Evolutionary conservation across 1,140 invertebrate genomes (phyloP), one percentile per base, ranked within the genome.

Genomic region (Hyles euphorbiae): DNA sequence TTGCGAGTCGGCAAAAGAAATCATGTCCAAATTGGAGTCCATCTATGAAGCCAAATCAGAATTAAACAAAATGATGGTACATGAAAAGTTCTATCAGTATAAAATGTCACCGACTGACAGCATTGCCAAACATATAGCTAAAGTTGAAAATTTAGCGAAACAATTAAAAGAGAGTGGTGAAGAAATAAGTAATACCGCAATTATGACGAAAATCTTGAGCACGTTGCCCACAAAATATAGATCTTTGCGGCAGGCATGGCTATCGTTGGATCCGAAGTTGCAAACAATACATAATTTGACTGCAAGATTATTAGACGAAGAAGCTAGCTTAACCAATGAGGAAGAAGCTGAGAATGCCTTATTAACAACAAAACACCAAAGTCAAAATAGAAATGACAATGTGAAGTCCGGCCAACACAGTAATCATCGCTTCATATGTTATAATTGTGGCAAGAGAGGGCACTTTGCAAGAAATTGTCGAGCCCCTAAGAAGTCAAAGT

Each of bases 181-280:
- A 55, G 61, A 53, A 10, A 55, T 78, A 4, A 77, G 72, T 45
- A 67, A 78, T 44, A 68, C 57, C 11, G 73, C 70, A 10, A 56
- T 84, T 3, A 80, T 78, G 52, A 76, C 72, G 49, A 79, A 84
- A 55, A 72, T 77, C 45, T n/a, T 72, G 22, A 65, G 60, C 46
- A 70, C 67, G 7, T 50, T 81, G 53, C 70, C 72, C n/a, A n/a
- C 58, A 36, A 77, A 71, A 50, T 78, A 72, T 51, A 12, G 64
- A 34, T 73, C 61, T 50, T 54, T 78, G 60, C 61, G 75, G 53
- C 74, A 78, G 67, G 78, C 78, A 44, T 77, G 76, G 74, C 53
- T 81, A 40, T 83, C 76, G 12, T 50, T 81, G 34, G 66, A 68
- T 54, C 66, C 68, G 61, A 45, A 57, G 3, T 64, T 65, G 49